These are phyloP conservation scores for Volucella zonaria DNA, from an alignment of 2,888 invertebrate species.

Conservation along the genomic window DNA sequence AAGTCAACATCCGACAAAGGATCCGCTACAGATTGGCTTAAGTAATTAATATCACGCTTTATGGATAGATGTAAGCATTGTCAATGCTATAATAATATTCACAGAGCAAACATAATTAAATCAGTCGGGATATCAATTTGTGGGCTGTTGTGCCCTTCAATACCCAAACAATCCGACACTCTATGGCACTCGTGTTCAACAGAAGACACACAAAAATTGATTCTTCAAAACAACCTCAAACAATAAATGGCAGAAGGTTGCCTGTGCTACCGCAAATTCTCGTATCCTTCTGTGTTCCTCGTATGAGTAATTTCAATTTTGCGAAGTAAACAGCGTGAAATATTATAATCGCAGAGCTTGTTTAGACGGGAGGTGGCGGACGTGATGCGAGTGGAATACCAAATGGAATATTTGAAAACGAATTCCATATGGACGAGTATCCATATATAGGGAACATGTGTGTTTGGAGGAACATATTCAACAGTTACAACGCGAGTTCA, in stretches of 20 bases:
- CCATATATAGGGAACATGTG: background rate
- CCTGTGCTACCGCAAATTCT: background rate
- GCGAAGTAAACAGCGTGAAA: slow-evolving; percentile 8
- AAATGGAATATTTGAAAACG: slow-evolving; percentile 11
- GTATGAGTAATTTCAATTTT: background rate
- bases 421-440: no score
- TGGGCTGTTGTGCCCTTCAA: background rate
- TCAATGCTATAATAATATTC: background rate
- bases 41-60: slow-evolving; percentile 23
- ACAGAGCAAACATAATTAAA: slow-evolving; percentile 31
- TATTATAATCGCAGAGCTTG: slow-evolving; percentile 8
- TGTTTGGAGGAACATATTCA: no score
- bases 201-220: slow-evolving; percentile 9
- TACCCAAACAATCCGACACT: background rate
- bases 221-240: slow-evolving; percentile 1
- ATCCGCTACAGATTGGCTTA: background rate
- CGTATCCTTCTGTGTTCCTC: background rate
- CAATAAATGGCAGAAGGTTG: background rate
- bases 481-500: no score
- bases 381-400: slow-evolving; percentile 21
- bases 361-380: slow-evolving; percentile 7
- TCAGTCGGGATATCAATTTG: slow-evolving; percentile 6
- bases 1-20: slow-evolving; percentile 2
- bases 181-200: background rate
- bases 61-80: background rate